A percentile compares a stretch with the other conserved stretches of the same genome.
phyloP scores from a whole-genome alignment of 2,888 invertebrate genomes.

The Brachylomia viminalis region DNA sequence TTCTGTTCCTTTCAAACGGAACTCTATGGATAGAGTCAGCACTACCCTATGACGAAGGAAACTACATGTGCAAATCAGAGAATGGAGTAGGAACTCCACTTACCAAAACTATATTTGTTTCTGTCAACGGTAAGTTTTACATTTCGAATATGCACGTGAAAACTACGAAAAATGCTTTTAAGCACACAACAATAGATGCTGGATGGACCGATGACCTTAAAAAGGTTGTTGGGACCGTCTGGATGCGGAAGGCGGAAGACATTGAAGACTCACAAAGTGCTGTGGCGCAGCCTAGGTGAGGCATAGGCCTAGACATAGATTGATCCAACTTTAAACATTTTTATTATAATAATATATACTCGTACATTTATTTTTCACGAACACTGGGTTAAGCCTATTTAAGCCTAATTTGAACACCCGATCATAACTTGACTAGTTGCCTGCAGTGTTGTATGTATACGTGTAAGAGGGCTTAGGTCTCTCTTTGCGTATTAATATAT shows the following conservation, averaged over 20 bases:
- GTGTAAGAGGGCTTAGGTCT: not conserved
- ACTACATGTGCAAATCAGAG: constrained; percentile 96
- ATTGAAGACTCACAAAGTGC: too few relatives aligned
- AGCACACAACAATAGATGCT: not conserved
- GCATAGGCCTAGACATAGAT: not conserved
- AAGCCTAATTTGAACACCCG: not conserved
- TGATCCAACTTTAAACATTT: not conserved
- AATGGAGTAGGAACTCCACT: constrained; percentile 96
- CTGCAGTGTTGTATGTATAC: not conserved
- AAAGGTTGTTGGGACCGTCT: not conserved
- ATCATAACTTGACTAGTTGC: not conserved
- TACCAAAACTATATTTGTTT: constrained; percentile 95
- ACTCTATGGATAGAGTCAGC: constrained; percentile 94
- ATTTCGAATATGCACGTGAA: not conserved
- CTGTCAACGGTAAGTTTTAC: constrained; percentile 93
- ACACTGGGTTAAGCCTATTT: not conserved
- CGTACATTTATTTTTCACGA: not conserved
- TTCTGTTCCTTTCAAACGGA: constrained; percentile 92
- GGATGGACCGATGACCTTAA: too few relatives aligned
- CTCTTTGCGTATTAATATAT: not conserved
- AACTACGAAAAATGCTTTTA: not conserved
- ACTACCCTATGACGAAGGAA: constrained; percentile 94
- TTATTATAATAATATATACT: too few relatives aligned
- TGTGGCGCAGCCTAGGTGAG: not conserved
- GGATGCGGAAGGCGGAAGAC: not conserved